A percentile compares a stretch with the other conserved stretches of the same genome.
These are phyloP conservation scores for Grammomys surdaster DNA, from an alignment of 2,113 vertebrate species.

Conservation along the genomic window DNA sequence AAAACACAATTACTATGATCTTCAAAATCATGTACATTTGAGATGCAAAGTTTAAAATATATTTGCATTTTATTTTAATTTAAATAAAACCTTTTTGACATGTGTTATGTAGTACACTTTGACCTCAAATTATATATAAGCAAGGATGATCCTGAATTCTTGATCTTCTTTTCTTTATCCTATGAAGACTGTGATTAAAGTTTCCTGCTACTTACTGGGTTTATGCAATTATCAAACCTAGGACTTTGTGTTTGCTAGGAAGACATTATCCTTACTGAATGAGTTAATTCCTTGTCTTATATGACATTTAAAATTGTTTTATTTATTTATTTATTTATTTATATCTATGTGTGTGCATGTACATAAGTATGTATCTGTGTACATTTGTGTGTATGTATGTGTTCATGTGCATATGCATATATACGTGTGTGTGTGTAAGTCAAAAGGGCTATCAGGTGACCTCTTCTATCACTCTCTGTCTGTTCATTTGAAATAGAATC, in stretches of 20 bases:
- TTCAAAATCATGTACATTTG: not conserved
- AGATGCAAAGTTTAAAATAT: not conserved
- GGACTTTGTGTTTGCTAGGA: not conserved
- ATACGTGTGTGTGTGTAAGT: not conserved
- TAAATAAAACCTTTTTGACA: not conserved
- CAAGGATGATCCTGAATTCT: not conserved
- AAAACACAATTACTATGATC: not conserved
- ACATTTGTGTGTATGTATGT: no score
- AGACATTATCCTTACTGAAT: not conserved
- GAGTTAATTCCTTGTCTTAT: no score
- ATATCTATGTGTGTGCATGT: not conserved
- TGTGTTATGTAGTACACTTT: not conserved
- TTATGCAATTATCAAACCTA: not conserved
- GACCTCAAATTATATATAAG: not conserved
- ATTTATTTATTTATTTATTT: not conserved
- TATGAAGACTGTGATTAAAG: no score
- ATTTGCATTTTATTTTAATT: constrained; percentile 18
- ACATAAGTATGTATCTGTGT: no score
- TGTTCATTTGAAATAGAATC: not conserved
- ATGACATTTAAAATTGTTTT: not conserved
- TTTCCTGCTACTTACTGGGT: not conserved
- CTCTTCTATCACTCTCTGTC: not conserved
- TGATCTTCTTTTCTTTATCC: not conserved
- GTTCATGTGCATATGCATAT: no score
- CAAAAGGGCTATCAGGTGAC: not conserved